Evolutionary conservation across 1,140 invertebrate species (phyloP).

Genomic region (Thrips palmi): DNA sequence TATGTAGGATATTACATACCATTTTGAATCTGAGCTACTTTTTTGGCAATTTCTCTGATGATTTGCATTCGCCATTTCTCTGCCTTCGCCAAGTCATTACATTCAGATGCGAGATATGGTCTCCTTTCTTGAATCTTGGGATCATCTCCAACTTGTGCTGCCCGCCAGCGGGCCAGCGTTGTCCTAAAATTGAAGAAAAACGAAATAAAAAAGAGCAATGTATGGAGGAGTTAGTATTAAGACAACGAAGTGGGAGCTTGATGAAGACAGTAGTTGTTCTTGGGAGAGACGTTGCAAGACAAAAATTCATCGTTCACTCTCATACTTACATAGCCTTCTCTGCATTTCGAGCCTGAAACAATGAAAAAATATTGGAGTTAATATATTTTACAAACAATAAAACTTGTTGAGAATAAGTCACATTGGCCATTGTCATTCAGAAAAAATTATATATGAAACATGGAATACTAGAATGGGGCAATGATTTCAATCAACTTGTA

Average conservation of each 20-base stretch:
- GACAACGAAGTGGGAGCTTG: constrained; percentile 11
- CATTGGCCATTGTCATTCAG: too few species aligned
- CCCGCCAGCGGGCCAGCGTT: constrained; percentile 84
- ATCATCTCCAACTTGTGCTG: constrained; percentile 63
- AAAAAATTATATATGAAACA: too few species aligned
- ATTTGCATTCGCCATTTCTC: constrained; percentile 95
- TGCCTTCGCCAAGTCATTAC: constrained; percentile 69
- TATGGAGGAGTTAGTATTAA: neutral
- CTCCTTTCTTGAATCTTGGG: constrained; percentile 53
- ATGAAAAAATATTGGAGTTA: too few species aligned
- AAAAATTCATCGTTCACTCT: constrained; percentile 1
- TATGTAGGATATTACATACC: constrained; percentile 26
- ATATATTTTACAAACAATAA: too few species aligned
- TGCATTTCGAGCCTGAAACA: constrained; percentile 57
- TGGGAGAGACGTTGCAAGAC: constrained; percentile 7
- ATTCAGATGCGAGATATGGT: constrained; percentile 86
- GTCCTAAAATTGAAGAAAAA: constrained; percentile 45
- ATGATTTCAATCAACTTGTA: too few species aligned
- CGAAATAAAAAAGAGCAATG: constrained; percentile 5
- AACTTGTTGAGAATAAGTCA: too few species aligned
- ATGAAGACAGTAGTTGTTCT: too few species aligned
- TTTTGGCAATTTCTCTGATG: constrained; percentile 91
- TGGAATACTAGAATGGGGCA: too few species aligned
- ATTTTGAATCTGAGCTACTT: constrained; percentile 99
- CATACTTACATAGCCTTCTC: constrained; percentile 67